These are phyloP conservation scores for Norana najaformis DNA, from an alignment of 2,888 invertebrate species.

Conservation along the genomic window DNA sequence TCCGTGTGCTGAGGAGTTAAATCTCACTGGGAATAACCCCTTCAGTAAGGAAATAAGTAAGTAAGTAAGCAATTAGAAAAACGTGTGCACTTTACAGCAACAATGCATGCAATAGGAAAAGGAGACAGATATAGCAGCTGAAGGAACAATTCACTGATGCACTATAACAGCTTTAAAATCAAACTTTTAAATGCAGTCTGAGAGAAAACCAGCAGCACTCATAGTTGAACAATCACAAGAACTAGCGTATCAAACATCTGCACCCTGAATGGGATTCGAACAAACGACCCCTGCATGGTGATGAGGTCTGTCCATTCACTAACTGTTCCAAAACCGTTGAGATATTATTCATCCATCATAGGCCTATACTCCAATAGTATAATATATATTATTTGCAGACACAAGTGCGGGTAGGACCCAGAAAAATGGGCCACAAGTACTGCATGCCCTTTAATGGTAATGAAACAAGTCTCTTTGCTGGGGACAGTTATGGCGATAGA, in stretches of 20 bases:
- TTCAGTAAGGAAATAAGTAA: constrained; percentile 1
- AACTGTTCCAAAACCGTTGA: too few species aligned
- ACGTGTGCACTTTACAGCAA: background rate
- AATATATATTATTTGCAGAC: too few species aligned
- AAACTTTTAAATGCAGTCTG: background rate
- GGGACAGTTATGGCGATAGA: background rate
- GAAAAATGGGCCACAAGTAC: background rate
- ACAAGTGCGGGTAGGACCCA: background rate
- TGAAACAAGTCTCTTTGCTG: background rate
- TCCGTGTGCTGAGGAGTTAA: background rate
- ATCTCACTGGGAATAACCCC: background rate
- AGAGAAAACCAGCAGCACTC: background rate
- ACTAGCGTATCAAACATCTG: background rate
- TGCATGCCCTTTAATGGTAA: background rate
- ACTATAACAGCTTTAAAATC: too few species aligned
- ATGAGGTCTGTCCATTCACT: background rate
- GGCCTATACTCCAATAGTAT: too few species aligned
- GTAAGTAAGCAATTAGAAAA: background rate
- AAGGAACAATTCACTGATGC: too few species aligned
- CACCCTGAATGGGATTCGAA: background rate
- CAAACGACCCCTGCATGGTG: background rate
- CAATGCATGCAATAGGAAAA: background rate
- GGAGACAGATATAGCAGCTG: background rate
- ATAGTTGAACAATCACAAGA: background rate
- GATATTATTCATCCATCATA: too few species aligned